Evolutionary conservation across 2,113 vertebrate species (phyloP).

Genomic region (Cynocephalus volans): DNA sequence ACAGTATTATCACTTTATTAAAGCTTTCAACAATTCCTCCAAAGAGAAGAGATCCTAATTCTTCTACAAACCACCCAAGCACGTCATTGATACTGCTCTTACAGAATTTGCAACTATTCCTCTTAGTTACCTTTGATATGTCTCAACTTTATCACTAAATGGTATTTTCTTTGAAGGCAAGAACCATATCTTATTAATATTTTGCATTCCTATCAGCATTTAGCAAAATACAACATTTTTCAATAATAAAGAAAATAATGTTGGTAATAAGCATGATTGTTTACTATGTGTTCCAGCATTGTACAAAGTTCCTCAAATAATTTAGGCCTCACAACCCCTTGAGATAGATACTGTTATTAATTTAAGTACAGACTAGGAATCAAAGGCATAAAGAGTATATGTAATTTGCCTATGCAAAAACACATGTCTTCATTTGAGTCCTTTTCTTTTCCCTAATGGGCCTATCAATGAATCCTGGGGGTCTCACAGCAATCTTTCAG

Average conservation of each 20-base stretch:
- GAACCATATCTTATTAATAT: neutral
- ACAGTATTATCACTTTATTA: neutral
- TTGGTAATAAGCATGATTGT: slow-evolving; percentile 8
- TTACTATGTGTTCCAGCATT: neutral
- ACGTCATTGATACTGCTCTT: neutral
- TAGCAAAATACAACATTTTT: neutral
- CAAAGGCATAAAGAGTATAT: neutral
- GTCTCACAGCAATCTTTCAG: neutral
- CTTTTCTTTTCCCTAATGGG: slow-evolving; percentile 33
- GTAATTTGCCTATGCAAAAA: slow-evolving; percentile 28
- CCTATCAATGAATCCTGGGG: neutral
- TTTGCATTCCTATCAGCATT: neutral
- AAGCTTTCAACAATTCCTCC: neutral
- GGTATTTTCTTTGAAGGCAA: neutral
- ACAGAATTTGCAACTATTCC: neutral
- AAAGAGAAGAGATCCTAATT: neutral
- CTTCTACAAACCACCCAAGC: neutral
- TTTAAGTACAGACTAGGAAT: slow-evolving; percentile 52
- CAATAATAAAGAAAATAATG: slow-evolving; percentile 45
- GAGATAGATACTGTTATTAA: slow-evolving; percentile 56
- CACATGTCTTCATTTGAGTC: slow-evolving; percentile 42
- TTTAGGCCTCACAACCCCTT: neutral
- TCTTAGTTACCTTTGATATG: neutral
- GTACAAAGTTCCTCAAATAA: slow-evolving; percentile 54
- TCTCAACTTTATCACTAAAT: neutral